These are phyloP conservation scores for Anisognathus igniventris DNA, from an alignment of 2,797 vertebrate genomes.

Conservation along the genomic window DNA sequence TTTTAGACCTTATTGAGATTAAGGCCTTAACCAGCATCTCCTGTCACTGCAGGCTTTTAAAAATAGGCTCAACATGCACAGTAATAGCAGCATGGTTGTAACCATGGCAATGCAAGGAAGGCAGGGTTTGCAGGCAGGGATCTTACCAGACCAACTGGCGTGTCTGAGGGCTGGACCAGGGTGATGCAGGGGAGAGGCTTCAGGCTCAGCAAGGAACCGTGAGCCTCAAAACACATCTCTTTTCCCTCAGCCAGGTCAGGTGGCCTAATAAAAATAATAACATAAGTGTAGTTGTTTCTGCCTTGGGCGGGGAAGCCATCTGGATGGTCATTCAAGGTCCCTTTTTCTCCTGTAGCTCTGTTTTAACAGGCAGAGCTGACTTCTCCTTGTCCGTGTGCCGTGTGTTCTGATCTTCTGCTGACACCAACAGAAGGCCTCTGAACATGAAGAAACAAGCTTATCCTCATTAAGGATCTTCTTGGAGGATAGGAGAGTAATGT, in stretches of 20 bases:
- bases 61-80: background rate
- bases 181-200: background rate
- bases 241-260: background rate
- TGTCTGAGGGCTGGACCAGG: background rate
- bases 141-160: background rate
- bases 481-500: background rate
- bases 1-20: background rate
- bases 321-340: background rate
- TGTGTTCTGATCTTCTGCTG: background rate
- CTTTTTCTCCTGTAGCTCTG: background rate
- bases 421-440: conserved; percentile 3
- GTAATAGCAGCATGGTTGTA: background rate
- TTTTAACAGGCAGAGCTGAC: background rate
- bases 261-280: background rate
- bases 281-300: background rate
- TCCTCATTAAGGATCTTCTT: conserved; percentile 13
- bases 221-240: background rate
- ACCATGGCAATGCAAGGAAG: conserved; percentile 21
- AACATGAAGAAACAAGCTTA: conserved; percentile 25
- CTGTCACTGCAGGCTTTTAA: conserved; percentile 17
- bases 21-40: background rate
- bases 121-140: background rate
- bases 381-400: background rate
- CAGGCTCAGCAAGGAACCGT: background rate
- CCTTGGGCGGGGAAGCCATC: background rate